Percentiles rank a stretch among this genome's conserved stretches.
These are phyloP conservation scores for Chaetura pelagica DNA, from an alignment of 2,113 vertebrate genomes.

Conservation along the genomic window DNA sequence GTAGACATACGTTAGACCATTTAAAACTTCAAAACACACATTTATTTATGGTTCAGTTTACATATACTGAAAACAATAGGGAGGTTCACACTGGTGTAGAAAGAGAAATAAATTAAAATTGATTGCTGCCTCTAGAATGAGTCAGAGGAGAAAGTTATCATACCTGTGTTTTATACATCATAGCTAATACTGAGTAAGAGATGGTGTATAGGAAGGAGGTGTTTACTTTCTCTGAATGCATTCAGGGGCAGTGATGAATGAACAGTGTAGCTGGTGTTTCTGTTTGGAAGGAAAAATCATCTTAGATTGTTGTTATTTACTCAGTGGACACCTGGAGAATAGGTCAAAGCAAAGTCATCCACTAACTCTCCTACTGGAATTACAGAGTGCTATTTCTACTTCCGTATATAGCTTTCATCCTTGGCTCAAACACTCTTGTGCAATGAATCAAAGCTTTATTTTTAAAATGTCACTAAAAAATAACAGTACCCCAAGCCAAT, in stretches of 20 bases:
- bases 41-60: background rate
- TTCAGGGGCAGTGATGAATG: constrained; percentile 64
- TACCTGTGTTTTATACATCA: background rate
- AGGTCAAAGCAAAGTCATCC: constrained; percentile 49
- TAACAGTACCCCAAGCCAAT: background rate
- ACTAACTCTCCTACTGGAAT: background rate
- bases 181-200: background rate
- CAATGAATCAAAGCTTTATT: background rate
- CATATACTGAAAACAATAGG: background rate
- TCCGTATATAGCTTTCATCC: constrained; percentile 2
- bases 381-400: background rate
- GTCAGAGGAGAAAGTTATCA: constrained; percentile 4
- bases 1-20: background rate
- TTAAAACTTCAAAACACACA: background rate
- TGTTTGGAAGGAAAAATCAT: background rate
- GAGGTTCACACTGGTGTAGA: background rate
- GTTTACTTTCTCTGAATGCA: constrained; percentile 20
- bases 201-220: background rate
- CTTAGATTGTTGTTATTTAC: constrained; percentile 32
- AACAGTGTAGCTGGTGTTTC: background rate
- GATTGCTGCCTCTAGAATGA: constrained; percentile 38
- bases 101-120: constrained; percentile 43
- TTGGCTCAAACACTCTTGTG: background rate
- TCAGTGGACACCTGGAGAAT: background rate
- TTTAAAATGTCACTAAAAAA: constrained; percentile 31